A percentile compares a stretch with the other conserved stretches of the same genome.
These are phyloP conservation scores for Catocala fraxini DNA, from an alignment of 2,888 invertebrate genomes.

Conservation along the genomic window DNA sequence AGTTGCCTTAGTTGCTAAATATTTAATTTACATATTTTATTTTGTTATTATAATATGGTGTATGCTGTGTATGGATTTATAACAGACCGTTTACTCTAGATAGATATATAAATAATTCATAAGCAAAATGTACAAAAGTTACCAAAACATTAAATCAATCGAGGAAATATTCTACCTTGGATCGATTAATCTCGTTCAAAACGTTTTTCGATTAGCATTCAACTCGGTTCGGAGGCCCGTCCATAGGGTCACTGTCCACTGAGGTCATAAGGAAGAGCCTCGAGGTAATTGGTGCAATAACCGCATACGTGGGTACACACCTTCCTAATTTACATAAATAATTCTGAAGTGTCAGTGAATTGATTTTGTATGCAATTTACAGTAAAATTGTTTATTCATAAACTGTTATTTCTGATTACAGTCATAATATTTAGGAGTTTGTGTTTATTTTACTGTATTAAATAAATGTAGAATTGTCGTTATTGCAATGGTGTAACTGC, in stretches of 20 bases:
- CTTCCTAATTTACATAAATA: constrained; percentile 21
- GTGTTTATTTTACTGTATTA: too few relatives aligned
- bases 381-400: constrained; percentile 5
- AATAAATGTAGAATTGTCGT: too few relatives aligned
- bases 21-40: too few relatives aligned
- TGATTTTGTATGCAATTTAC: constrained; percentile 15
- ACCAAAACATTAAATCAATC: constrained; percentile 12
- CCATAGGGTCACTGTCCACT: constrained; percentile 43
- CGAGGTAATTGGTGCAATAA: constrained; percentile 40
- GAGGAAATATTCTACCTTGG: constrained; percentile 32
- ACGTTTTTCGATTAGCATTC: constrained; percentile 44
- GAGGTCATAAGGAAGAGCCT: constrained; percentile 41
- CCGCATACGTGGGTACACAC: constrained; percentile 25
- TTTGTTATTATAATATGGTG: too few relatives aligned
- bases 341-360: constrained; percentile 17
- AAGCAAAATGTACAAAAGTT: too few relatives aligned
- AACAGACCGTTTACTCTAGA: too few relatives aligned
- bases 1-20: too few relatives aligned
- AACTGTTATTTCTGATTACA: background rate
- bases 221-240: constrained; percentile 35
- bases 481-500: too few relatives aligned
- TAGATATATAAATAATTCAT: too few relatives aligned
- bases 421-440: too few relatives aligned
- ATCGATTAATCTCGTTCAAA: constrained; percentile 43
- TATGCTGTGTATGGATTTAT: too few relatives aligned